Conservation (phyloP, 2,113 vertebrate genomes). For the Leptodactylus fuscus region DNA sequence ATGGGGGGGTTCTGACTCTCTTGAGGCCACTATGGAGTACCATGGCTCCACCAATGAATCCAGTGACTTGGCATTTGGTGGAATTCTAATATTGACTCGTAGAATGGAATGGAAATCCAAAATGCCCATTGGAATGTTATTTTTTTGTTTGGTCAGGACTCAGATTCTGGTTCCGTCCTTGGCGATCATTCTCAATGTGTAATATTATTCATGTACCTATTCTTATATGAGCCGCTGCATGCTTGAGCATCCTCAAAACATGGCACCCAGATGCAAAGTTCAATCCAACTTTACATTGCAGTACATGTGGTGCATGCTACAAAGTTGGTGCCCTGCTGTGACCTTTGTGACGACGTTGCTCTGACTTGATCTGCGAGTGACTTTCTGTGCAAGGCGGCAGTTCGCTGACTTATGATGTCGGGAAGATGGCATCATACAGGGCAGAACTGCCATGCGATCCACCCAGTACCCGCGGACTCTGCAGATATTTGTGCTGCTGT, state of each 20-base stretch:
- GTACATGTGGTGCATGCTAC: constrained; percentile 16
- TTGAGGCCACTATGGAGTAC: no score
- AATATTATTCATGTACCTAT: neutral
- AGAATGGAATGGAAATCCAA: no score
- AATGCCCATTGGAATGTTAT: no score
- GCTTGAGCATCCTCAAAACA: constrained; percentile 18
- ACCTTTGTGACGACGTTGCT: neutral
- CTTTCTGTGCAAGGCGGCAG: neutral
- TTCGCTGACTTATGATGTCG: neutral
- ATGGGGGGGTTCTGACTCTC: no score
- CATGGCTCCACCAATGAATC: no score
- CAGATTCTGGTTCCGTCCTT: neutral
- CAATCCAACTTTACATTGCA: neutral
- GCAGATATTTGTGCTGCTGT: neutral
- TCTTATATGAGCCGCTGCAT: neutral
- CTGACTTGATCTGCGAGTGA: neutral
- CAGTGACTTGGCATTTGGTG: no score
- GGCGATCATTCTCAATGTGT: constrained; percentile 16
- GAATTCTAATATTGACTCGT: no score
- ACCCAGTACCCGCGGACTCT: neutral
- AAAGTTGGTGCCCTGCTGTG: constrained; percentile 20
- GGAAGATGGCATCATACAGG: constrained; percentile 3
- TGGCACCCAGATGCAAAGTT: constrained; percentile 1
- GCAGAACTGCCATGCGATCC: neutral
- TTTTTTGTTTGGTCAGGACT: no score